Base-by-base conservation (phyloP, 2,113 vertebrate genomes). In the Anguilla rostrata region DNA sequence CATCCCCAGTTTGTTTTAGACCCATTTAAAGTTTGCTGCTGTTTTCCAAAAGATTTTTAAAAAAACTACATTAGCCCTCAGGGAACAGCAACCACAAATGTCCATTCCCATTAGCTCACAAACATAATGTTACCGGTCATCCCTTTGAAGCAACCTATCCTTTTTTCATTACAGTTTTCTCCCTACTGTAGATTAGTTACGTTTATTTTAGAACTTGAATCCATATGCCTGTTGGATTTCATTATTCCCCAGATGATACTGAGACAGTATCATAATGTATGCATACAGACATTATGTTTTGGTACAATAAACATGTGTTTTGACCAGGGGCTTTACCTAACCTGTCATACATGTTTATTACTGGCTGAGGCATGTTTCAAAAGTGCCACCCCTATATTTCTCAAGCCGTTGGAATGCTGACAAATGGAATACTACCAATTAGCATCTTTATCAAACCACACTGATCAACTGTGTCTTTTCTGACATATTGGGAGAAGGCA, bases 221-320 rank as follows among this genome's bases (percentile, higher is more conserved):
- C 97, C 98, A 99, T 99, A 96, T 99, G 98, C 98, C 98, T 99
- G 98, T 99, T 98, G 97, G 97, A 98, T 97, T 96, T 98, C 98
- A 99, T 99, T 99, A 98, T 95, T 96, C 92, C 94, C 97, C 97
- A 94, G 95, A 99, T 99, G 98, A 99, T 99, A 99, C 98, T 99
- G 97, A 95, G 91, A 95, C 97, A 99, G 98, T 99, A 99, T 99
- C 98, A 99, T 99, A 97, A 97, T 95, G 92, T 95, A 98, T 97
- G 97, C 98, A 99, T 99, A 99, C 96, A 94, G 98, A 99, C 98
- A 99, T 99, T 99, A 97, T 95, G 94, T 98, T 98, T 97, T 98
- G 97, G 96, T 98, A 97, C 97, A 98, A 99, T 99, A 99, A 99
- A 99, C 98, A 99, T 99, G 98, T 98, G 98, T 96, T 99, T 98